Evolutionary conservation across 2,888 invertebrate species (phyloP), one percentile per base, ranked within the genome.

Genomic region (Lycocerus yunnanus): DNA sequence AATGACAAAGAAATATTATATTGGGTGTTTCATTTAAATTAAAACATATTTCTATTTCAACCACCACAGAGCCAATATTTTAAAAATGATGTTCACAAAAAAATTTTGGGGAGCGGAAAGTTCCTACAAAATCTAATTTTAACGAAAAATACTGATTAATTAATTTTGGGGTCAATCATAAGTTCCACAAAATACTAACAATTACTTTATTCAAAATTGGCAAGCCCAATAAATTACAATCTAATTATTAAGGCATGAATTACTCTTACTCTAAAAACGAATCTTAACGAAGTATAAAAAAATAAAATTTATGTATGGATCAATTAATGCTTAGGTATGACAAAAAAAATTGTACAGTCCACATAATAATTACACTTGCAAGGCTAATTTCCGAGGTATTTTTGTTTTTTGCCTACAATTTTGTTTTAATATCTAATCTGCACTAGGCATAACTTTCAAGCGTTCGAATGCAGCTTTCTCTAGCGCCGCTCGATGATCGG

Each of bases 391-490:
- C 20, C 10, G 59, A 69, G 69, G 69, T 69, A 69, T 61, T 24
- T 68, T 59, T 60, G 60, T 69, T 6, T 13, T 58, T 67, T 67
- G 43, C 67, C 16, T 43, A 15, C 16, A 58, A 16, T 16, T 67
- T 1, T 11, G n/a, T 43, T 6, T 43, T 10, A 24, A 24, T n/a
- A 43, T 65, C 21, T 73, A 73, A 86, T 89, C 90, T 82, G 91
- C 88, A 71, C 89, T 87, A 0, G 95, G 95, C 93, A 94, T 95
- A 77, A 90, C 89, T 85, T 94, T 93, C 9, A 95, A 90, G 63
- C 95, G 90, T 81, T 97, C 95, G 85, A 94, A 98, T 10, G 97
- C 95, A 5, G 94, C 93, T 84, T 95, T 95, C 85, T 98, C 97
- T 20, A 98, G 88, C 0, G 87, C 84, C 83, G 95, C 94, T 69